Conservation (phyloP, 2,888 invertebrate species). For the Meganola albula region DNA sequence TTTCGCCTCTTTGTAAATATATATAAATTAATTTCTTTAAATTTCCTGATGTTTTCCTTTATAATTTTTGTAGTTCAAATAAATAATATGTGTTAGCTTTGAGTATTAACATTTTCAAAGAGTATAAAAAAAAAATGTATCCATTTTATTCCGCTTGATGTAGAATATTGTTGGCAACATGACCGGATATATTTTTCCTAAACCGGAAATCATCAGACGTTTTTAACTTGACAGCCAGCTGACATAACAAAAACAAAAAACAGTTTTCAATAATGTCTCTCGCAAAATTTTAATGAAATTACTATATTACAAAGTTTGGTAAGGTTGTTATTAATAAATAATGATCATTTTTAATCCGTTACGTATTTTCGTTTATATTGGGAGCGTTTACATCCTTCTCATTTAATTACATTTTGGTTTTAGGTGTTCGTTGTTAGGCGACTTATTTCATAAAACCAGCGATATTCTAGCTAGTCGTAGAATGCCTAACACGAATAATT, state of each 20-base stretch:
- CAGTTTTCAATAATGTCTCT: slow-evolving; percentile 62
- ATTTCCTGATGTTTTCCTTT: too few species aligned
- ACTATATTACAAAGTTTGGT: slow-evolving; percentile 51
- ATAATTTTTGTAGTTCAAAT: too few species aligned
- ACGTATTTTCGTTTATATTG: background rate
- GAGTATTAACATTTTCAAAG: too few species aligned
- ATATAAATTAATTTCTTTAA: too few species aligned
- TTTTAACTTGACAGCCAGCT: slow-evolving; percentile 42
- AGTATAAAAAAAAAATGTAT: too few species aligned
- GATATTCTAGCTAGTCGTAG: slow-evolving; percentile 38
- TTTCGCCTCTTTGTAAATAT: too few species aligned
- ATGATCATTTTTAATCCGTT: slow-evolving; percentile 4
- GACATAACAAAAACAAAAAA: slow-evolving; percentile 70
- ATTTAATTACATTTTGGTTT: slow-evolving; percentile 43
- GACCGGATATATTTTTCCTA: background rate
- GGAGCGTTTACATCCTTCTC: slow-evolving; percentile 28
- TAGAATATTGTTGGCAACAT: too few species aligned
- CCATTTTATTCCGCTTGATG: too few species aligned
- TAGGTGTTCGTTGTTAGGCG: slow-evolving; percentile 45
- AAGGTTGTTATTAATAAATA: slow-evolving; percentile 19
- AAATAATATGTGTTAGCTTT: too few species aligned
- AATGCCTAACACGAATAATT: slow-evolving; percentile 39
- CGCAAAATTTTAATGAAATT: slow-evolving; percentile 68
- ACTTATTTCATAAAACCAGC: slow-evolving; percentile 33
- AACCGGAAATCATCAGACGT: slow-evolving; percentile 32